These are phyloP conservation scores for Distichodus sexfasciatus DNA, from an alignment of 2,797 vertebrate genomes.

Conservation along the genomic window DNA sequence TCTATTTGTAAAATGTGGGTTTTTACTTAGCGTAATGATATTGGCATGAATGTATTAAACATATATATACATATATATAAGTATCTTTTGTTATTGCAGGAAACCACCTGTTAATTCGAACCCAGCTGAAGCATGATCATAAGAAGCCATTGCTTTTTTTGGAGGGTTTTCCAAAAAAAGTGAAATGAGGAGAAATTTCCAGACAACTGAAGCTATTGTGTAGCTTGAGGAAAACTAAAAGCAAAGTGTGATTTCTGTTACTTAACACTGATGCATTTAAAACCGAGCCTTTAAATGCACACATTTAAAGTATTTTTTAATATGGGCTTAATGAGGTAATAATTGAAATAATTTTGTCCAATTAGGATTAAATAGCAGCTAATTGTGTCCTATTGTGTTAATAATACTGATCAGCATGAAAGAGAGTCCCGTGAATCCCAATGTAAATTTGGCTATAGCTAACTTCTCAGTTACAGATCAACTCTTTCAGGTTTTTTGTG, in stretches of 20 bases:
- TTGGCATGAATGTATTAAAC: too few relatives aligned
- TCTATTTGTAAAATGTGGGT: too few relatives aligned
- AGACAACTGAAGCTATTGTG: not conserved
- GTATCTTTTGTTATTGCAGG: conserved; percentile 21
- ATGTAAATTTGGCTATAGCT: too few relatives aligned
- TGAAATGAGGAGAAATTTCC: not conserved
- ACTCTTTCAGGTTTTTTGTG: too few relatives aligned
- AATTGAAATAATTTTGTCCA: not conserved
- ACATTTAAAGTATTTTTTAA: not conserved
- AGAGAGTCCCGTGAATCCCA: too few relatives aligned
- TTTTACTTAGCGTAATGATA: too few relatives aligned
- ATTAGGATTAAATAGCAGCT: not conserved
- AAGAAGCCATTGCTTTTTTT: not conserved
- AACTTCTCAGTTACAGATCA: too few relatives aligned
- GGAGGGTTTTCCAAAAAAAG: not conserved
- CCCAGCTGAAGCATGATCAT: conserved; percentile 23
- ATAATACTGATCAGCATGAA: not conserved
- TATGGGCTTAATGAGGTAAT: not conserved
- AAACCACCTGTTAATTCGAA: conserved; percentile 32
- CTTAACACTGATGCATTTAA: not conserved
- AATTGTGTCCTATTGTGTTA: not conserved
- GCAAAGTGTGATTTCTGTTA: not conserved
- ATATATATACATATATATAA: not conserved
- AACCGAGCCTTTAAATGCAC: not conserved
- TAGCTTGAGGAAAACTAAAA: not conserved